Percentiles rank a stretch among this genome's conserved stretches.
These are phyloP conservation scores for Rhagoletis zephyria DNA, from an alignment of 1,140 invertebrate species.

Conservation along the genomic window DNA sequence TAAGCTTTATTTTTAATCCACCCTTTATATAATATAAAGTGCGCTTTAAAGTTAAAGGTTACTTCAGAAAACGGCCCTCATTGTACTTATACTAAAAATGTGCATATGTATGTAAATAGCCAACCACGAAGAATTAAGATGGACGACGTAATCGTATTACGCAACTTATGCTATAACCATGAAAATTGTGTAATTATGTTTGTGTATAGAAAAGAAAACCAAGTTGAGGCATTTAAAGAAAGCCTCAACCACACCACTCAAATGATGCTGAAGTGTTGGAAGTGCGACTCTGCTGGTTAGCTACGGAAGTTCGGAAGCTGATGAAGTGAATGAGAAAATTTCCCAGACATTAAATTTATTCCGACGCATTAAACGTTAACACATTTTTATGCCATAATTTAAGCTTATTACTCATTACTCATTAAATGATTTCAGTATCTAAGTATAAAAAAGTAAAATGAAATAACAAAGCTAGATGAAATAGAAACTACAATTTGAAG, in stretches of 20 bases:
- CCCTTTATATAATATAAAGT: too few relatives aligned
- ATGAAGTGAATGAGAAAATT: constrained; percentile 13
- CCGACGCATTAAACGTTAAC: constrained; percentile 44
- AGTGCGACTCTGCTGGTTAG: background rate
- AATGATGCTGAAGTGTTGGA: background rate
- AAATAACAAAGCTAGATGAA: background rate
- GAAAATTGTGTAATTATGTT: constrained; percentile 1
- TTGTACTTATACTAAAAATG: background rate
- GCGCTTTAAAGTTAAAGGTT: too few relatives aligned
- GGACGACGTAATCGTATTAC: constrained; percentile 5
- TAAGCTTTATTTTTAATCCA: too few relatives aligned
- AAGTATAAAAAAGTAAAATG: background rate
- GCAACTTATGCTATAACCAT: constrained; percentile 32
- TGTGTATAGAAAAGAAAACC: background rate
- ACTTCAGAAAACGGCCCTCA: background rate
- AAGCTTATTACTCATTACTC: constrained; percentile 10
- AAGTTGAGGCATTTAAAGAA: background rate
- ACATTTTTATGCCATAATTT: constrained; percentile 37
- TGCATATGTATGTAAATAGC: background rate
- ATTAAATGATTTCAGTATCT: background rate
- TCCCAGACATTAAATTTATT: constrained; percentile 28
- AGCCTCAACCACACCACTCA: background rate
- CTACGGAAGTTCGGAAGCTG: background rate
- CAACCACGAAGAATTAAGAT: background rate
- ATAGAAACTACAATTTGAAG: background rate